Base-by-base conservation (phyloP, 2,797 vertebrate species). In the Acrossocheilus fasciatus region DNA sequence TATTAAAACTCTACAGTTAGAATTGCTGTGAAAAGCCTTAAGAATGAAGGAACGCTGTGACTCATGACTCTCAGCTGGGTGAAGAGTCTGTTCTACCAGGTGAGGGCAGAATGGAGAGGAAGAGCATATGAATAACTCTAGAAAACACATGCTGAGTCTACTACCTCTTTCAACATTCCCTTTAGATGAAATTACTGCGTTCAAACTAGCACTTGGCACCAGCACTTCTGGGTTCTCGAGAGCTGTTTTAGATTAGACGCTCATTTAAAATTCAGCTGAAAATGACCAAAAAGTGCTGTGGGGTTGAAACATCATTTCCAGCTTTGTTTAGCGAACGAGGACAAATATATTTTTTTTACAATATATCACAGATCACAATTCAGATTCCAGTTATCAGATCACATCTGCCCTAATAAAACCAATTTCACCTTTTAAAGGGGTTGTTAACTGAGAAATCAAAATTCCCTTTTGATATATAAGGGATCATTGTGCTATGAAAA, bases 21-120 rank as follows among this genome's bases (percentile, higher is more conserved):
- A 17, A 6, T 66, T 36, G 64, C 14, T 68, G 30, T 68, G 30
- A 69, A 39, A 15, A 36, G 30, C 30, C 15, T 66, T 18, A 34
- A 17, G 30, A 69, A 69, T 10, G 18, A 9, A 39, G 66, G 7
- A 39, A 69, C 17, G 66, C 8, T 39, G 66, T 69, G 36, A 59
- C 76, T 78, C 20, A 57, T 15, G 52, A 59, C 20, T 41, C 54
- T 59, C 36, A 78, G 23, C 76, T 43, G 76, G 12, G 54, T 59
- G 36, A 78, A 78, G 54, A 43, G 54, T n/a, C 20, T 41, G 39
- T 78, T 59, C 34, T 39, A 41, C 34, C 52, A 59, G 75, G 23
- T 41, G 66, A 68, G 34, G 66, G 66, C 66, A 68, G 66, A 68
- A 68, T 36, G 66, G 66, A 68, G 66, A 39, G 30, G 64, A 68